Percentiles rank a stretch among this genome's conserved stretches.
Evolutionary conservation across 1,140 invertebrate species (phyloP).

Genomic region (Medauroidea extradentata): DNA sequence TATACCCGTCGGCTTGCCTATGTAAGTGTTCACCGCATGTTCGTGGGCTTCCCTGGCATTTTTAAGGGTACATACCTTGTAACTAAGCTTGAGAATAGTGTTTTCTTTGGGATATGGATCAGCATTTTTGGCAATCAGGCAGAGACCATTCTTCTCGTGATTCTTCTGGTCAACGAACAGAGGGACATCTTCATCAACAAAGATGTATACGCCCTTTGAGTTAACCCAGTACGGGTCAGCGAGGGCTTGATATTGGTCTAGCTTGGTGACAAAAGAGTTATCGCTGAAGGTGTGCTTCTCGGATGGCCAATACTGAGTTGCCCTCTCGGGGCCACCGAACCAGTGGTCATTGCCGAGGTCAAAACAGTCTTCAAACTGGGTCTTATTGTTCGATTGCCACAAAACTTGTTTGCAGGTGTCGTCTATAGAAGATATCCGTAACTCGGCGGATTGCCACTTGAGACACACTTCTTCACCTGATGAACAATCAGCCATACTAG

Average conservation of each 20-base stretch:
- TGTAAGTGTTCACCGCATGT: slow-evolving; percentile 51
- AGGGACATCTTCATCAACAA: slow-evolving; percentile 56
- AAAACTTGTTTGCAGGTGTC: no score
- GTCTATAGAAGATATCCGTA: no score
- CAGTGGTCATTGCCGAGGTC: background rate
- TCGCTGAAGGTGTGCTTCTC: background rate
- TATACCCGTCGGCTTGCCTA: slow-evolving; percentile 56
- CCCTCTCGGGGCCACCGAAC: slow-evolving; percentile 2
- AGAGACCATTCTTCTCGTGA: slow-evolving; percentile 51
- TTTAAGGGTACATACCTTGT: slow-evolving; percentile 49
- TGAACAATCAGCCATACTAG: no score
- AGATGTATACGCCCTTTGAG: slow-evolving; percentile 60
- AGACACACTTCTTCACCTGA: no score
- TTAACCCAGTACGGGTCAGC: slow-evolving; percentile 74
- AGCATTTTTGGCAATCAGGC: slow-evolving; percentile 53
- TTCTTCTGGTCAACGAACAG: slow-evolving; percentile 70
- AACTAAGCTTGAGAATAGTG: slow-evolving; percentile 44
- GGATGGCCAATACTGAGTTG: slow-evolving; percentile 10
- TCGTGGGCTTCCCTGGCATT: slow-evolving; percentile 59
- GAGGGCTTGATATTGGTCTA: slow-evolving; percentile 43
- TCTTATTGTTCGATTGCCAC: no score
- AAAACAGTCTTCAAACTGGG: background rate
- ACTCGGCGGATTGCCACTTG: no score
- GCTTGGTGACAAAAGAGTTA: slow-evolving; percentile 4
- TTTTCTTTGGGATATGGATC: slow-evolving; percentile 45